Evolutionary conservation across 2,797 vertebrate species (phyloP).

Genomic region (Hypotaenidia okinawae): DNA sequence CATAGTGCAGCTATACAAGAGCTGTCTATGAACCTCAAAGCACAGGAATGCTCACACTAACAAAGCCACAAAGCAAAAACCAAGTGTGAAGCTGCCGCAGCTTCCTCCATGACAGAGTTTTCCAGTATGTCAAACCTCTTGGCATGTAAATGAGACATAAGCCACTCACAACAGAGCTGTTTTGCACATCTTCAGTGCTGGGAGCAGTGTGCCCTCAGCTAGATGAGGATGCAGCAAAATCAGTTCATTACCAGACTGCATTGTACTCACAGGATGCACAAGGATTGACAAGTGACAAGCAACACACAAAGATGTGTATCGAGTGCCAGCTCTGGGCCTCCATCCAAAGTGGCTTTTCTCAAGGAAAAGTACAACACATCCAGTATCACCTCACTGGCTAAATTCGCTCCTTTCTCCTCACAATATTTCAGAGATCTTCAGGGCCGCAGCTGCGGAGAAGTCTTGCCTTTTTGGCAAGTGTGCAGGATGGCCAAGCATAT

Average conservation of each 20-base stretch:
- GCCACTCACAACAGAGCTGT: background rate
- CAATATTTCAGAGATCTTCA: conserved; percentile 11
- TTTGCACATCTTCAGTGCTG: background rate
- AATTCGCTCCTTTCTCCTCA: background rate
- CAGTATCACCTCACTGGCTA: background rate
- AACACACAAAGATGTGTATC: background rate
- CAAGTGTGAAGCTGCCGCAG: background rate
- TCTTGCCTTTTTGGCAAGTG: conserved; percentile 60
- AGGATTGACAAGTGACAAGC: conserved; percentile 33
- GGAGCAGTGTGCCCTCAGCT: background rate
- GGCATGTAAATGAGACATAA: background rate
- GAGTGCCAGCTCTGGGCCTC: background rate
- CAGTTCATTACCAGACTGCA: background rate
- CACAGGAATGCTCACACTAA: background rate
- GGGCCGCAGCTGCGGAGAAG: conserved; percentile 17
- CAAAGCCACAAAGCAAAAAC: background rate
- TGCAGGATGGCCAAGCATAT: conserved; percentile 36
- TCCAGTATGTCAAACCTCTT: background rate
- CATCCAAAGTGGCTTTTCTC: conserved; percentile 24
- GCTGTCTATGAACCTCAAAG: background rate
- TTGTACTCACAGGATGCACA: background rate
- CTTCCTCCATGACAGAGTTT: background rate
- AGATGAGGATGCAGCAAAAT: background rate
- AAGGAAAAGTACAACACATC: conserved; percentile 18
- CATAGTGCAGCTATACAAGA: background rate